A percentile compares a stretch with the other conserved stretches of the same genome.
Evolutionary conservation across 2,888 invertebrate species (phyloP).

Genomic region (Taenaris catops): DNA sequence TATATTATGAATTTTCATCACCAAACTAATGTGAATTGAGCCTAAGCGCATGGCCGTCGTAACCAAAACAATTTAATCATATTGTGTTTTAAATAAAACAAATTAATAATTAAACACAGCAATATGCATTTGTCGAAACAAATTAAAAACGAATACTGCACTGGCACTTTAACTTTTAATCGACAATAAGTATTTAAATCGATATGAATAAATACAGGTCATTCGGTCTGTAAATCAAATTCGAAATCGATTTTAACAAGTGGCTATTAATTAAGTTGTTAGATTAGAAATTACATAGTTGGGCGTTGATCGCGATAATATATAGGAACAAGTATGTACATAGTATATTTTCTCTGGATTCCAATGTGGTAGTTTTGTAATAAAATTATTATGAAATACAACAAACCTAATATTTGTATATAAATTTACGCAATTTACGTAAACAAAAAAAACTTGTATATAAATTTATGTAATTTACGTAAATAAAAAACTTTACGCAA

Average conservation of each 20-base stretch:
- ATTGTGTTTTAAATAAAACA: no score
- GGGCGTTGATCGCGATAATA: conserved; percentile 53
- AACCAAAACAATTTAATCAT: no score
- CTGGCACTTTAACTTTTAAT: conserved; percentile 43
- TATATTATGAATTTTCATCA: no score
- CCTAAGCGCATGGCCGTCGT: no score
- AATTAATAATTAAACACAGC: conserved; percentile 20
- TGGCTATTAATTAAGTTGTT: conserved; percentile 79
- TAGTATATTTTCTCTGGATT: conserved; percentile 18
- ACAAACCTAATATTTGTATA: no score
- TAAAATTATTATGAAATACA: no score
- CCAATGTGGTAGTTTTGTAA: conserved; percentile 6
- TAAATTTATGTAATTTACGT: no score
- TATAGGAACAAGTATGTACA: conserved; percentile 17
- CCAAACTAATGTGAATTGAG: no score
- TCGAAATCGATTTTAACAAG: conserved; percentile 78
- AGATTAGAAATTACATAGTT: conserved; percentile 75
- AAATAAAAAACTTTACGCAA: no score
- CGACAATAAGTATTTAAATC: conserved; percentile 53
- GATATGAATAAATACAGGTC: conserved; percentile 67
- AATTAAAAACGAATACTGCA: conserved; percentile 40
- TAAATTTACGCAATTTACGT: no score
- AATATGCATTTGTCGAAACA: conserved; percentile 37
- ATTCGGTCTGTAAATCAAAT: conserved; percentile 73
- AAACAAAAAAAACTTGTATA: no score